phyloP scores from a whole-genome alignment of 37 sponge, comb jelly and placozoan genomes.

The Aplysina aerophoba region DNA sequence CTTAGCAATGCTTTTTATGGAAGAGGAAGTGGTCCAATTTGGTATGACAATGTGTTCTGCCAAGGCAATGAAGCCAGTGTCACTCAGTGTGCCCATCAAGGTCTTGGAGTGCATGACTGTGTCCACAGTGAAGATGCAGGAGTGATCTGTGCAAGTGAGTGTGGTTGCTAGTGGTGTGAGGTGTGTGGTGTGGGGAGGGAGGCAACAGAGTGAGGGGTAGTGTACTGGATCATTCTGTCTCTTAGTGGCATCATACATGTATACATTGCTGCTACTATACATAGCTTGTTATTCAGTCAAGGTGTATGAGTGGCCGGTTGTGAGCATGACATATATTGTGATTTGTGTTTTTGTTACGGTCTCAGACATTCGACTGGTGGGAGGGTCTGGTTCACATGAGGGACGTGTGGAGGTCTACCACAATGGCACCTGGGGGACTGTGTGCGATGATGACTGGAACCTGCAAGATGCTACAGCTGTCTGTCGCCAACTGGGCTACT shows the following conservation, averaged over 20 bases:
- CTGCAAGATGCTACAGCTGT: slow-evolving; percentile 32
- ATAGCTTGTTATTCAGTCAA: too few species aligned
- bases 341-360: too few species aligned
- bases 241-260: too few species aligned
- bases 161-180: too few species aligned
- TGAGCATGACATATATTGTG: too few species aligned
- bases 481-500: slow-evolving; percentile 46
- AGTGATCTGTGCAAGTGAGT: slow-evolving; percentile 17
- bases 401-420: slow-evolving; percentile 59
- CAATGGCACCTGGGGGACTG: slow-evolving; percentile 51
- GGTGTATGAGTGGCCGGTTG: too few species aligned
- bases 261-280: too few species aligned
- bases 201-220: too few species aligned
- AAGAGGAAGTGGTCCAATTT: slow-evolving; percentile 6
- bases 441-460: slow-evolving; percentile 59
- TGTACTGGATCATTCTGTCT: too few species aligned
- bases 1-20: background rate
- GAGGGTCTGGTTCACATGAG: slow-evolving; percentile 1
- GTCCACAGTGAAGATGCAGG: slow-evolving; percentile 28
- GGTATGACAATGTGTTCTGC: background rate
- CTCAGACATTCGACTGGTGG: too few species aligned
- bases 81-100: slow-evolving; percentile 9
- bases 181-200: too few species aligned
- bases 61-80: background rate
- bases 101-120: slow-evolving; percentile 10